These are phyloP conservation scores for Cepphus grylle DNA, from an alignment of 2,113 vertebrate species.

Conservation along the genomic window DNA sequence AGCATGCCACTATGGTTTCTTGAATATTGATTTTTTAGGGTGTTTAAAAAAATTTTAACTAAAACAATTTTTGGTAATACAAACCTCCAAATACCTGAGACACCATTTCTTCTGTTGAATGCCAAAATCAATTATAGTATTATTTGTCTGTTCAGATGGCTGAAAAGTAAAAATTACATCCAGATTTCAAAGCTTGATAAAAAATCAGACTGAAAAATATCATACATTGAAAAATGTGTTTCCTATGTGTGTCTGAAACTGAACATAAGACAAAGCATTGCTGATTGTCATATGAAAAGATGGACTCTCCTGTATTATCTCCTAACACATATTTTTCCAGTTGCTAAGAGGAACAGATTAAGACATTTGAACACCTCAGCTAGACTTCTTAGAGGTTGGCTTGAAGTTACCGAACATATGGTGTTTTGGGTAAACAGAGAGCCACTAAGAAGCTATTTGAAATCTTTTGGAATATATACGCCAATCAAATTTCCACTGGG, in stretches of 20 bases:
- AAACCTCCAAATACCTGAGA: not conserved
- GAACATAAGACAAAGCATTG: not conserved
- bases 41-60: not conserved
- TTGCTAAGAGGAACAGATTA: not conserved
- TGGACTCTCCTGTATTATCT: not conserved
- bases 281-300: not conserved
- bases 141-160: not conserved
- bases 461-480: not conserved
- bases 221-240: not conserved
- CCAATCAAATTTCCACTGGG: conserved; percentile 4
- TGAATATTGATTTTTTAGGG: conserved; percentile 14
- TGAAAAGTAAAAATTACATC: not conserved
- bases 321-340: not conserved
- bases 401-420: not conserved
- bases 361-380: conserved; percentile 33
- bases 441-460: conserved; percentile 12
- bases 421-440: conserved; percentile 35
- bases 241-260: not conserved
- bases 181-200: not conserved
- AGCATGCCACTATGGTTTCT: not conserved
- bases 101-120: not conserved
- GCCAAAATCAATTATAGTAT: not conserved
- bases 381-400: conserved; percentile 16
- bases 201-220: not conserved
- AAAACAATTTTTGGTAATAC: not conserved